Percentiles rank a stretch among this genome's conserved stretches.
phyloP scores from a whole-genome alignment of 2,797 vertebrate genomes.

The Neosalanx taihuensis region DNA sequence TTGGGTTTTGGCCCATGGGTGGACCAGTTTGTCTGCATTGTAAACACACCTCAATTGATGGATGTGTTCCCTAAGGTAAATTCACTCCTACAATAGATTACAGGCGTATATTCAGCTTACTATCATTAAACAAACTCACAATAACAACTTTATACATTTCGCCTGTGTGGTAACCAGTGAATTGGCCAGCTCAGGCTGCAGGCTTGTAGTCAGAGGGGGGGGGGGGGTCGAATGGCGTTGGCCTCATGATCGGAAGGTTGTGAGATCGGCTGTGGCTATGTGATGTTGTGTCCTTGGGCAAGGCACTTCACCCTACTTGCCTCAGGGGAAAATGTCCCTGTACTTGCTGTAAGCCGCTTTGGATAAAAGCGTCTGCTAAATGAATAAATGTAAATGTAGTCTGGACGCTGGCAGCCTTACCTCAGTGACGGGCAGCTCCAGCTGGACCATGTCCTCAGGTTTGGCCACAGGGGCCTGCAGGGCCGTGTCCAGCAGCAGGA shows the following conservation, averaged over 20 bases:
- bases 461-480: constrained; percentile 95
- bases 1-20: background rate
- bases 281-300: no score
- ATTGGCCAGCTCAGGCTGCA: background rate
- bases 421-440: constrained; percentile 98
- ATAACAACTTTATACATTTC: background rate
- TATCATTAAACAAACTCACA: background rate
- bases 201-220: background rate
- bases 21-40: constrained; percentile 43
- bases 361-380: no score
- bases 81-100: background rate
- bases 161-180: background rate
- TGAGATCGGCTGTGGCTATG: no score
- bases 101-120: no score
- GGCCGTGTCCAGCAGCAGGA: constrained; percentile 95
- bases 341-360: no score
- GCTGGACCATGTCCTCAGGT: constrained; percentile 95
- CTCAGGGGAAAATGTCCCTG: no score
- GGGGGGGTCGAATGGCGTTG: no score
- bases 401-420: constrained; percentile 62
- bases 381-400: no score
- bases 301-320: no score
- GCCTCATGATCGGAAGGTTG: no score
- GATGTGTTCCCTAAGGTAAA: no score
- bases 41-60: constrained; percentile 20